Percentiles rank a stretch among this genome's conserved stretches.
phyloP scores from a whole-genome alignment of 2,888 invertebrate genomes.

The Drosophila monieri region DNA sequence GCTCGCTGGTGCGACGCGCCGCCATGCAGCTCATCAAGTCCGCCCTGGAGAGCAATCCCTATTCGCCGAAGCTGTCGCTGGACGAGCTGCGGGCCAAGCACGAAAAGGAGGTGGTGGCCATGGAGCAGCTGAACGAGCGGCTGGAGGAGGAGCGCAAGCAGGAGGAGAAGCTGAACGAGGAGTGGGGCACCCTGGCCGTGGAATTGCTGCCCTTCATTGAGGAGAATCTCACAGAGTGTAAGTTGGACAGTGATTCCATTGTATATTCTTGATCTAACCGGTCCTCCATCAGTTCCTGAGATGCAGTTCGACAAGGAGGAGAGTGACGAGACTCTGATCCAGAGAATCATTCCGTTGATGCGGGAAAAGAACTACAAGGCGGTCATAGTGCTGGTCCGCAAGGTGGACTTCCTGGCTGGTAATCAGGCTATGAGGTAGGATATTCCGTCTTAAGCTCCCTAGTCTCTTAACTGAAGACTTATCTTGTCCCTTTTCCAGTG shows the following conservation, averaged over 20 bases:
- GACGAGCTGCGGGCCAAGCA: constrained; percentile 87
- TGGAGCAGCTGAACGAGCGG: constrained; percentile 84
- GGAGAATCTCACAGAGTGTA: constrained; percentile 72
- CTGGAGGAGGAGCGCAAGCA: constrained; percentile 86
- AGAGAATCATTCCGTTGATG: constrained; percentile 74
- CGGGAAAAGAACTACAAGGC: constrained; percentile 80
- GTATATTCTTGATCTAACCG: not conserved
- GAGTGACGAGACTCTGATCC: constrained; percentile 78
- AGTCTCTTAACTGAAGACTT: not conserved
- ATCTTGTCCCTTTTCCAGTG: constrained; percentile 9
- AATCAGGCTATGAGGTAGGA: constrained; percentile 77
- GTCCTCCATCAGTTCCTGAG: constrained; percentile 51
- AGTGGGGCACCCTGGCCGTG: constrained; percentile 75
- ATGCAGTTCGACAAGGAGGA: constrained; percentile 72
- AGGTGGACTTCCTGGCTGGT: constrained; percentile 81
- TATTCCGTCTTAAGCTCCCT: not conserved
- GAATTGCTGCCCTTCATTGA: constrained; percentile 79
- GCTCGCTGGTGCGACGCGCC: constrained; percentile 92
- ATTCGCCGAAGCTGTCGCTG: constrained; percentile 87
- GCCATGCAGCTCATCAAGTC: constrained; percentile 87
- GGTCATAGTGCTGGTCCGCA: constrained; percentile 79
- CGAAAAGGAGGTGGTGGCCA: constrained; percentile 82
- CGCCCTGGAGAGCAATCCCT: constrained; percentile 94
- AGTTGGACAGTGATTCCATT: constrained; percentile 10
- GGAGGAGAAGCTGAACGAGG: constrained; percentile 85